Evolutionary conservation across 2,888 invertebrate species (phyloP), one percentile per base, ranked within the genome.

Genomic region (Nemoura dubitans): DNA sequence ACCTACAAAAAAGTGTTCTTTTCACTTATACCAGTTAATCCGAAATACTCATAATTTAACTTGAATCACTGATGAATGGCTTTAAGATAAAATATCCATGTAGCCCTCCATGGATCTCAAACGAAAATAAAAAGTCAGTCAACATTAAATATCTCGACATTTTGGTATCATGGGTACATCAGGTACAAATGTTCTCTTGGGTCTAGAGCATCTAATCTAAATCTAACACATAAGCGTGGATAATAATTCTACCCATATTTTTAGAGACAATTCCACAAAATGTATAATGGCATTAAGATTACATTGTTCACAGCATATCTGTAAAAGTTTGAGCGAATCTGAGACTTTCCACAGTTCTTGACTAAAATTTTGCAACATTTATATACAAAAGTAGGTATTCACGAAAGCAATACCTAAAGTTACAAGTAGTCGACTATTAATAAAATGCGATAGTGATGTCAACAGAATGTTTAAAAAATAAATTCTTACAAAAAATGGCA

Each of bases 231-330:
- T 36, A 36, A 36, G 36, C 36, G 10, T 36, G 36, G 36, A 36
- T 83, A 43, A 83, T 36, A 83, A 83, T 42, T 30, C 59, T 59
- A 59, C 16, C 36, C 59, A 59, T 36, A 21, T 59, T 59, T 16
- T 59, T 59, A 59, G 59, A 59, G 59, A 59, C 59, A 59, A 59
- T 3, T 7, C 21, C 59, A 59, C 59, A 59, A 59, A 36, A 59
- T 59, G 59, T 59, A 59, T 59, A 59, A 59, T 59, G 59, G 59
- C 59, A 59, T 59, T 14, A 59, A 59, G 59, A 21, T 59, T 59
- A 59, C 59, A 59, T 59, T 59, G 59, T 59, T 59, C 59, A 59
- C 59, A 59, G 59, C 59, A 21, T 59, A 59, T 59, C 59, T 14
- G 14, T 59, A 21, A 59, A 59, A 16, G 59, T 59, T 59, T 59